These are phyloP conservation scores for Drosophila longiperda DNA, from an alignment of 2,888 invertebrate species.

Conservation along the genomic window DNA sequence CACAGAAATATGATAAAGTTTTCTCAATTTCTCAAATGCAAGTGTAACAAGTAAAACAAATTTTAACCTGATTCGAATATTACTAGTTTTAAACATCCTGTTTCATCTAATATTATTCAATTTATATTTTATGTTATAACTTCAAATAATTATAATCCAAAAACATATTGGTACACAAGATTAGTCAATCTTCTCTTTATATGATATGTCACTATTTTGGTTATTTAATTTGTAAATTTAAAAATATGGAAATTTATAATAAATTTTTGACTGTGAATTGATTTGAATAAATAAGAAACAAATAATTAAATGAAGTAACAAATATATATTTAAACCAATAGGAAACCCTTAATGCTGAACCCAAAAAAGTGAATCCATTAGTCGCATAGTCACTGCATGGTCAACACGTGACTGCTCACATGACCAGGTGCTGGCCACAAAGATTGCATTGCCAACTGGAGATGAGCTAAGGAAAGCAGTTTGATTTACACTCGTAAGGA, in stretches of 20 bases:
- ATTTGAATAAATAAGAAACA: neutral
- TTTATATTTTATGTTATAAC: no score
- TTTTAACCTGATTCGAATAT: constrained; percentile 4
- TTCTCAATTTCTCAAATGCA: constrained; percentile 17
- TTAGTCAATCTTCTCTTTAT: neutral
- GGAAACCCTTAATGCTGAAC: neutral
- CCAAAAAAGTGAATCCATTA: constrained; percentile 2
- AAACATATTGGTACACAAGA: neutral
- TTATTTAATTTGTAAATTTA: neutral
- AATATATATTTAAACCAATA: neutral
- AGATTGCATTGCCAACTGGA: constrained; percentile 4
- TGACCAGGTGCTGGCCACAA: constrained; percentile 4
- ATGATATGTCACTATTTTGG: no score
- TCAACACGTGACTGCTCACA: neutral
- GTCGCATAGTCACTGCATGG: neutral
- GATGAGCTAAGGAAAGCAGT: constrained; percentile 1
- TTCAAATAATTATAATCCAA: no score
- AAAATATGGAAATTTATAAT: neutral
- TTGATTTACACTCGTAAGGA: constrained; percentile 1
- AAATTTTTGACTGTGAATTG: neutral
- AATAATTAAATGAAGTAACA: neutral
- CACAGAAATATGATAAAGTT: constrained; percentile 9
- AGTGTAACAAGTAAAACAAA: constrained; percentile 4
- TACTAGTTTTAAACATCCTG: neutral
- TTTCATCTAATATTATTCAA: neutral